Conservation (phyloP, 1,140 invertebrate genomes). For the Capitella teleta region DNA sequence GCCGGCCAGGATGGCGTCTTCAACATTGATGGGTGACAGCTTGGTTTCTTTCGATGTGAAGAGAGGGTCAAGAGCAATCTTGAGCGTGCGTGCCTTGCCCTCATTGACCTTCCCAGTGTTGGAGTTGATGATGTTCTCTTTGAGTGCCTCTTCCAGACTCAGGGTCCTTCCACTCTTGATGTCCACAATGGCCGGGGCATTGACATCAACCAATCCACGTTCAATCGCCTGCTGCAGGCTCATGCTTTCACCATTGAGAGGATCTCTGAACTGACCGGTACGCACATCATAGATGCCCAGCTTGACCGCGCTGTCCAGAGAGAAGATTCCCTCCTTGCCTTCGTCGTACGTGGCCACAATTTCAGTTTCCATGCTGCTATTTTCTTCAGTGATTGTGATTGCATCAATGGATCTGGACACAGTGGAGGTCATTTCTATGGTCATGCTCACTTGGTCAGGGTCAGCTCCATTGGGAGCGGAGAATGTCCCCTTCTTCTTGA, state of each 20-base stretch:
- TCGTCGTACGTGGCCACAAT: not conserved
- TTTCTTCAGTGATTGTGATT: not conserved
- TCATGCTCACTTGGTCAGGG: not conserved
- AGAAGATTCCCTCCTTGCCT: constrained; percentile 6
- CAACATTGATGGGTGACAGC: constrained; percentile 43
- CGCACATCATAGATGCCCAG: constrained; percentile 65
- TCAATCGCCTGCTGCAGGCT: constrained; percentile 70
- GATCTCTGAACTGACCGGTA: constrained; percentile 62
- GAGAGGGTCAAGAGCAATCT: constrained; percentile 9
- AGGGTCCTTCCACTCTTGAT: constrained; percentile 54
- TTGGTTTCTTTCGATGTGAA: constrained; percentile 7
- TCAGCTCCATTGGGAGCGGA: no score
- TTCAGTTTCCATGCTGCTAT: not conserved
- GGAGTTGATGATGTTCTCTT: constrained; percentile 34
- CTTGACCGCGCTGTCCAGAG: constrained; percentile 41
- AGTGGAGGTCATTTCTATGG: no score
- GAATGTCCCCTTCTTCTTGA: constrained; percentile 1
- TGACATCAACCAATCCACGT: constrained; percentile 49
- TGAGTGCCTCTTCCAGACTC: constrained; percentile 34
- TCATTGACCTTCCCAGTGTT: constrained; percentile 37
- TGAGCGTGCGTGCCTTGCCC: constrained; percentile 19
- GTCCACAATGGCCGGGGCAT: constrained; percentile 42
- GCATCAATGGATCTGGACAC: no score
- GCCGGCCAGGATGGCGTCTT: constrained; percentile 72
- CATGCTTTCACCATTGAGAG: constrained; percentile 49